Evolutionary conservation across 2,888 invertebrate species (phyloP).

Genomic region (Rhaphigaster nebulosa): DNA sequence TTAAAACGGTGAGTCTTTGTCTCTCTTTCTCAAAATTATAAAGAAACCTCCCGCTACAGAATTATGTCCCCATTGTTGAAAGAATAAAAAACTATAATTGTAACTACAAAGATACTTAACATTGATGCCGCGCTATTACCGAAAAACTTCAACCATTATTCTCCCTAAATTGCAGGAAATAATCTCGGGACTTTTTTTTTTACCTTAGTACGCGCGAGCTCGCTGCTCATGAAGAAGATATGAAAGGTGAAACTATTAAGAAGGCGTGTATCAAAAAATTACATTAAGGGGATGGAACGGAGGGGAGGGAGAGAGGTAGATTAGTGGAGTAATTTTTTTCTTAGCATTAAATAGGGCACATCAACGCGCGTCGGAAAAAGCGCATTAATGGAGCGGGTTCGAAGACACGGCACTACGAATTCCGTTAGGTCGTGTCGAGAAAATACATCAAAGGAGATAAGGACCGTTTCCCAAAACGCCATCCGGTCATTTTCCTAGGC

Average conservation of each 20-base stretch:
- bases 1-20: background rate
- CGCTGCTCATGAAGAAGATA: conserved; percentile 35
- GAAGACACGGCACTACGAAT: background rate
- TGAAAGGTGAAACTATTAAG: conserved; percentile 44
- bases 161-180: conserved; percentile 34
- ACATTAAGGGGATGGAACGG: background rate
- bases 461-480: conserved; percentile 23
- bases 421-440: background rate
- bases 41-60: background rate
- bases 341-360: background rate
- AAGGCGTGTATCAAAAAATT: conserved; percentile 43
- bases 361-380: background rate
- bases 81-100: background rate
- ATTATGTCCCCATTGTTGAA: background rate
- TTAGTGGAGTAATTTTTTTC: background rate
- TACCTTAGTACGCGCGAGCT: background rate
- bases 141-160: conserved; percentile 1
- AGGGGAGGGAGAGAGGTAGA: background rate
- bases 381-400: background rate
- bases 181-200: background rate
- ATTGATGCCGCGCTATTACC: background rate
- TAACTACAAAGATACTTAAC: background rate
- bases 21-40: background rate
- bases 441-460: conserved; percentile 4
- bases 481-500: background rate